Evolutionary conservation across 2,888 invertebrate species (phyloP).

Genomic region (Cactoblastis cactorum): DNA sequence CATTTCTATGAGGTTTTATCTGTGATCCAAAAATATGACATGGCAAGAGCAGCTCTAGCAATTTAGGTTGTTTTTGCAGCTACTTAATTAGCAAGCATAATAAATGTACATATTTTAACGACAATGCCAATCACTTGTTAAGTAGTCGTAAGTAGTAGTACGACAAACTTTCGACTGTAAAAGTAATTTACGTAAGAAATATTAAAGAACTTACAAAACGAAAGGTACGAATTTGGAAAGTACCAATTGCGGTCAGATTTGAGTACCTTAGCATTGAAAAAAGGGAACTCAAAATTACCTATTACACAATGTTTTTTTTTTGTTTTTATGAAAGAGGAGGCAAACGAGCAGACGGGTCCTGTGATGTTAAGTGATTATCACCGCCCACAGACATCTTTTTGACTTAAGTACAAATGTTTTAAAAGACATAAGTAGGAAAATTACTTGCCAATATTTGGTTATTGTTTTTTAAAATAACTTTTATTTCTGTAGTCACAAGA

Average conservation of each 20-base stretch:
- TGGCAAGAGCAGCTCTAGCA: too few species aligned
- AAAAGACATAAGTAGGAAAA: conserved; percentile 11
- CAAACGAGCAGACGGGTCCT: too few species aligned
- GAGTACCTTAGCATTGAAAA: not conserved
- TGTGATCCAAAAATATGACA: too few species aligned
- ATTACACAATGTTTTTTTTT: too few species aligned
- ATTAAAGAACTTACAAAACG: not conserved
- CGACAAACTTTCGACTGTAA: conserved; percentile 1
- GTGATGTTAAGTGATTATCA: too few species aligned
- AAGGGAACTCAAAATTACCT: not conserved
- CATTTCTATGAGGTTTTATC: too few species aligned
- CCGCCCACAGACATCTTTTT: too few species aligned
- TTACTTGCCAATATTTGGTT: conserved; percentile 37
- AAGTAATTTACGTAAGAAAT: not conserved
- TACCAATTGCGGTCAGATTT: conserved; percentile 6
- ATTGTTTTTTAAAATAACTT: conserved; percentile 37
- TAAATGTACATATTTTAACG: conserved; percentile 10
- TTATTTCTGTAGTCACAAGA: conserved; percentile 9
- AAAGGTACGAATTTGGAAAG: conserved; percentile 3
- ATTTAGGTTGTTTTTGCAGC: too few species aligned
- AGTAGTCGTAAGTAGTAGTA: not conserved
- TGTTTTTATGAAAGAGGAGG: not conserved
- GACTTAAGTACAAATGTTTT: not conserved
- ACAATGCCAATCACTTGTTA: conserved; percentile 7
- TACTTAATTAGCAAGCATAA: not conserved